These are phyloP conservation scores for Geophilus truncorum DNA, from an alignment of 2,888 invertebrate genomes.

Conservation along the genomic window DNA sequence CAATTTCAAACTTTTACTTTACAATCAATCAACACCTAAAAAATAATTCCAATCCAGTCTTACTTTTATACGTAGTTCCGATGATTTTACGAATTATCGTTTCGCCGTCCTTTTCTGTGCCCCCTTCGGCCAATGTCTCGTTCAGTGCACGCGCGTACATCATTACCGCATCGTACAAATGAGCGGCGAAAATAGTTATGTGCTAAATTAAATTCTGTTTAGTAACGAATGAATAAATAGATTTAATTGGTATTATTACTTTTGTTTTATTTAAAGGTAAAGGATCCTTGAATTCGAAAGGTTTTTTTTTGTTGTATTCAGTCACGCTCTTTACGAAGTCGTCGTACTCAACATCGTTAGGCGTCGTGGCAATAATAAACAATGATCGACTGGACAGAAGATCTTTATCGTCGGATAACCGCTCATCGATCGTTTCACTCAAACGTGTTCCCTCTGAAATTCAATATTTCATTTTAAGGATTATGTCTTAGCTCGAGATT, in stretches of 20 bases:
- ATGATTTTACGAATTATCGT: constrained; percentile 56
- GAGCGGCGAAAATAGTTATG: constrained; percentile 77
- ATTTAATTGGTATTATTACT: constrained; percentile 1
- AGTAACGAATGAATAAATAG: too few relatives aligned
- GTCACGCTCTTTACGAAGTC: constrained; percentile 68
- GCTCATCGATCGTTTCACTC: neutral
- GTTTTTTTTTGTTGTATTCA: constrained; percentile 67
- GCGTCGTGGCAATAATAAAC: constrained; percentile 81
- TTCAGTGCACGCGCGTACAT: constrained; percentile 79
- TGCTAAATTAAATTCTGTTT: too few relatives aligned
- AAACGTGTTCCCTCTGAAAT: neutral
- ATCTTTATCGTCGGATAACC: neutral
- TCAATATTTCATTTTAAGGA: too few relatives aligned
- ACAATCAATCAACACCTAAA: neutral
- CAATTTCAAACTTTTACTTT: neutral
- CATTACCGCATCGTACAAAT: constrained; percentile 80
- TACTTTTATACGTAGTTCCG: constrained; percentile 45
- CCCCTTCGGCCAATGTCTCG: constrained; percentile 62
- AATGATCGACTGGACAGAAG: constrained; percentile 60
- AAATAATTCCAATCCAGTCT: constrained; percentile 40
- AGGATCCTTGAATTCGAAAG: constrained; percentile 64
- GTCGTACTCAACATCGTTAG: constrained; percentile 47
- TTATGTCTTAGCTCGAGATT: too few relatives aligned
- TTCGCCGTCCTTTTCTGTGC: constrained; percentile 68
- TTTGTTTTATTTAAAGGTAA: neutral